These are phyloP conservation scores for Gila orcuttii DNA, from an alignment of 2,113 vertebrate species.

Conservation along the genomic window DNA sequence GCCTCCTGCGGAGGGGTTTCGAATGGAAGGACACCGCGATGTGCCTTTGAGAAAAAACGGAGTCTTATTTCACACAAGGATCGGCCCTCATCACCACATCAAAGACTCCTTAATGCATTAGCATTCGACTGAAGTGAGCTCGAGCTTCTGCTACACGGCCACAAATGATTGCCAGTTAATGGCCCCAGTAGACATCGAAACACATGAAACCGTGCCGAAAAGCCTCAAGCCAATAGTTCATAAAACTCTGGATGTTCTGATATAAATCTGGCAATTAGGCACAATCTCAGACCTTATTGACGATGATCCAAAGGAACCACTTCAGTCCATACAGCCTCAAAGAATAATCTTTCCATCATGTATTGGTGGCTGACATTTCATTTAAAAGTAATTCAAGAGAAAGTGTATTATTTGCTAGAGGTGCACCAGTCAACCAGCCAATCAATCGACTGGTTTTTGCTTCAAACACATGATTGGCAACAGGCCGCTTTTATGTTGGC, in stretches of 20 bases:
- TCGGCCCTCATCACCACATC: slow-evolving; percentile 67
- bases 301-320: background rate
- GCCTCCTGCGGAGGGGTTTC: slow-evolving; percentile 54
- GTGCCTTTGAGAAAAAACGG: slow-evolving; percentile 7
- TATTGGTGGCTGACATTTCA: background rate
- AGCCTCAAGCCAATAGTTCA: slow-evolving; percentile 15
- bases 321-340: background rate
- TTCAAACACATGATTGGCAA: too few species aligned
- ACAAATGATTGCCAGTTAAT: slow-evolving; percentile 44
- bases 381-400: background rate
- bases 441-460: too few species aligned
- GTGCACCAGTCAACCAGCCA: too few species aligned
- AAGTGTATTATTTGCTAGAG: background rate
- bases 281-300: background rate
- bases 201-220: slow-evolving; percentile 22
- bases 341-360: background rate
- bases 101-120: slow-evolving; percentile 62
- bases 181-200: slow-evolving; percentile 37
- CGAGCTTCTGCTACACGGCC: slow-evolving; percentile 40
- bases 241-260: background rate
- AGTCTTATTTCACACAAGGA: slow-evolving; percentile 15
- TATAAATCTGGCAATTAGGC: slow-evolving; percentile 3
- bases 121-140: slow-evolving; percentile 31
- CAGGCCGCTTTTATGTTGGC: too few species aligned
- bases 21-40: slow-evolving; percentile 62